These are phyloP conservation scores for Tridacna crocea DNA, from an alignment of 2,888 invertebrate species.

Conservation along the genomic window DNA sequence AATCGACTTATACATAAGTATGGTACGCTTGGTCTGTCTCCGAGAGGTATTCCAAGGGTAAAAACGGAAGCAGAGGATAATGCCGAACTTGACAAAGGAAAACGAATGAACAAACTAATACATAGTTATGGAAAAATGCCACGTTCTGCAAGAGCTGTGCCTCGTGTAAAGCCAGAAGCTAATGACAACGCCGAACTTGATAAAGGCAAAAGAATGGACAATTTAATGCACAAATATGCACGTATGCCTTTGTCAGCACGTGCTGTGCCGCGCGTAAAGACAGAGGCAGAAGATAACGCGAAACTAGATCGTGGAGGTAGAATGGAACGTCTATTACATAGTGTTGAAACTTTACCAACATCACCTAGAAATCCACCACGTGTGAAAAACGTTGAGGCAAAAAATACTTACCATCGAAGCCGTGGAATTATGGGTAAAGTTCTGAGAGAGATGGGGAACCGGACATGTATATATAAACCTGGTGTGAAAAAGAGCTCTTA, in stretches of 20 bases:
- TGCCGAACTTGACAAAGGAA: constrained; percentile 69
- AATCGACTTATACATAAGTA: constrained; percentile 66
- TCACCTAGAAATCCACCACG: constrained; percentile 66
- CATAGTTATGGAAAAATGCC: constrained; percentile 68
- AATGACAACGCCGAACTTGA: constrained; percentile 69
- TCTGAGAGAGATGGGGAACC: constrained; percentile 64
- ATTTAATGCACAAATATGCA: constrained; percentile 68
- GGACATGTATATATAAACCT: constrained; percentile 66
- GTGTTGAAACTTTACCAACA: constrained; percentile 57
- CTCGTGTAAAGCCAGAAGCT: constrained; percentile 72
- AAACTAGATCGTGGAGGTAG: constrained; percentile 67
- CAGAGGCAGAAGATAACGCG: constrained; percentile 69
- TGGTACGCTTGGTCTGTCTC: constrained; percentile 59
- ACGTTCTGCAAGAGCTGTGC: constrained; percentile 65
- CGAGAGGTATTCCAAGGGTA: constrained; percentile 66
- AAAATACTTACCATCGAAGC: constrained; percentile 61
- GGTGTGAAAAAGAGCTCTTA: constrained; percentile 62
- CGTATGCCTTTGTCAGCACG: constrained; percentile 54
- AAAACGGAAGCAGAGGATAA: constrained; percentile 67
- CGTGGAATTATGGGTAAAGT: constrained; percentile 70
- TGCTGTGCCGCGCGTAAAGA: constrained; percentile 68
- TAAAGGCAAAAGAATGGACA: constrained; percentile 70
- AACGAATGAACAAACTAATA: constrained; percentile 69
- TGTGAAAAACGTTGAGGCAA: constrained; percentile 68
- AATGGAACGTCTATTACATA: constrained; percentile 71